phyloP scores from a whole-genome alignment of 2,888 invertebrate species.

The Drosophila falleni region DNA sequence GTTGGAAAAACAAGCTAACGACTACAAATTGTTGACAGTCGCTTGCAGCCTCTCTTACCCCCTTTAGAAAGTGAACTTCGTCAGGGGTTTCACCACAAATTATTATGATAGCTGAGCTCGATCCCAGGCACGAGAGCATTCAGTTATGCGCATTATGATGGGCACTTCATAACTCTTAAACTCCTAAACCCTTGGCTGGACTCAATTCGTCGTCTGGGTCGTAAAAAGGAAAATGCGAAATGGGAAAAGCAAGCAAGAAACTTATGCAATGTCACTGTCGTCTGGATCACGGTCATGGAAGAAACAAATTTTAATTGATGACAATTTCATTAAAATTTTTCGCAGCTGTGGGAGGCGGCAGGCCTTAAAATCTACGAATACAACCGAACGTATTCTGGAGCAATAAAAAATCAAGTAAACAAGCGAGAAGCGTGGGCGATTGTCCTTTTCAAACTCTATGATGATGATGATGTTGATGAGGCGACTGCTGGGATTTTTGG shows the following conservation, averaged over 20 bases:
- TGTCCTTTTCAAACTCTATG: slow-evolving; percentile 3
- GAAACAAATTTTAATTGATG: slow-evolving; percentile 83
- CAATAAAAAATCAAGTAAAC: slow-evolving; percentile 64
- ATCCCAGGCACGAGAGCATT: slow-evolving; percentile 61
- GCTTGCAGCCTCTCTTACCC: slow-evolving; percentile 34
- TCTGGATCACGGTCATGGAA: slow-evolving; percentile 61
- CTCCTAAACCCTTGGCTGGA: slow-evolving; percentile 50
- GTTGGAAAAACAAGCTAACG: slow-evolving; percentile 77
- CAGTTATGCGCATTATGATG: slow-evolving; percentile 70
- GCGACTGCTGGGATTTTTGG: slow-evolving; percentile 31
- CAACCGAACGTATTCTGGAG: slow-evolving; percentile 42
- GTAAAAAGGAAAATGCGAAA: slow-evolving; percentile 55
- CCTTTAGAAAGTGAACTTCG: slow-evolving; percentile 33
- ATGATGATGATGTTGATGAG: slow-evolving; percentile 32
- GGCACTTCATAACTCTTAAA: slow-evolving; percentile 57
- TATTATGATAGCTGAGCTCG: slow-evolving; percentile 77
- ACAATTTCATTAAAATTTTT: slow-evolving; percentile 83
- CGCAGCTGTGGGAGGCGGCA: slow-evolving; percentile 22
- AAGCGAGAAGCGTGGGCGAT: slow-evolving; percentile 57
- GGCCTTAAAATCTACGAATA: slow-evolving; percentile 52
- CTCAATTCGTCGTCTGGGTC: slow-evolving; percentile 63
- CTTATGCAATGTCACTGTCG: slow-evolving; percentile 71
- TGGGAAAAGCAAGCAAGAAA: slow-evolving; percentile 18
- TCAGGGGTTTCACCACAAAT: slow-evolving; percentile 66
- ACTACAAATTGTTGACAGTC: slow-evolving; percentile 78